These are phyloP conservation scores for Lithobius niger DNA, from an alignment of 1,140 invertebrate species.

Conservation along the genomic window DNA sequence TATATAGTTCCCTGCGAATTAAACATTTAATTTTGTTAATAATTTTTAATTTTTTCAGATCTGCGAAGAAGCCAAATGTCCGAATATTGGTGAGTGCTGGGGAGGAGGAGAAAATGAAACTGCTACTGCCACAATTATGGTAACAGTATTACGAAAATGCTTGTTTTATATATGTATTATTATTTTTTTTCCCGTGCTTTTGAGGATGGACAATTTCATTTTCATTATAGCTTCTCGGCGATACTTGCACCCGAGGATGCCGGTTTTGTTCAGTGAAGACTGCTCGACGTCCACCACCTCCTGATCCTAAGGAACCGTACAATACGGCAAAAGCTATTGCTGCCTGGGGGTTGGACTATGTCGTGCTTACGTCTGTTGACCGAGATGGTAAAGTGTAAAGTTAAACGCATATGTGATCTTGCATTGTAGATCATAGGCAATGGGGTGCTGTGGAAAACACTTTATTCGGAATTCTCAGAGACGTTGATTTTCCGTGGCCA, in stretches of 20 bases:
- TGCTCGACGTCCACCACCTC: conserved; percentile 69
- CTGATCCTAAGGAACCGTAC: conserved; percentile 78
- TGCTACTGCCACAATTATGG: conserved; percentile 49
- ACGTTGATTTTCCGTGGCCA: no score
- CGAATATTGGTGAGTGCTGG: conserved; percentile 99
- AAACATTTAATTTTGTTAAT: conserved; percentile 4
- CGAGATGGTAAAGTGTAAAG: conserved; percentile 56
- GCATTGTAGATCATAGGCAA: neutral
- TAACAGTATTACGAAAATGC: conserved; percentile 19
- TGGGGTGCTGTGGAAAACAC: no score
- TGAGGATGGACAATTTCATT: conserved; percentile 76
- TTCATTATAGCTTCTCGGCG: conserved; percentile 81
- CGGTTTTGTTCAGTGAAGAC: conserved; percentile 99
- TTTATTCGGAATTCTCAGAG: no score
- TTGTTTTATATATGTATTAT: neutral
- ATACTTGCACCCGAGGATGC: conserved; percentile 79
- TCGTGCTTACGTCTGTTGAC: conserved; percentile 96
- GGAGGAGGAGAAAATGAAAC: conserved; percentile 47
- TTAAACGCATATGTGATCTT: neutral
- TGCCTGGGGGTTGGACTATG: conserved; percentile 92
- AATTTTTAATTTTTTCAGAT: conserved; percentile 36
- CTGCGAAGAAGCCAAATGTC: conserved; percentile 97
- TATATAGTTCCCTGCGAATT: neutral
- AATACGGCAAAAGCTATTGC: conserved; percentile 88
- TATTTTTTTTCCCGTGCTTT: no score